Evolutionary conservation across 2,888 invertebrate species (phyloP), one percentile per base, ranked within the genome.

Genomic region (Labia minor): DNA sequence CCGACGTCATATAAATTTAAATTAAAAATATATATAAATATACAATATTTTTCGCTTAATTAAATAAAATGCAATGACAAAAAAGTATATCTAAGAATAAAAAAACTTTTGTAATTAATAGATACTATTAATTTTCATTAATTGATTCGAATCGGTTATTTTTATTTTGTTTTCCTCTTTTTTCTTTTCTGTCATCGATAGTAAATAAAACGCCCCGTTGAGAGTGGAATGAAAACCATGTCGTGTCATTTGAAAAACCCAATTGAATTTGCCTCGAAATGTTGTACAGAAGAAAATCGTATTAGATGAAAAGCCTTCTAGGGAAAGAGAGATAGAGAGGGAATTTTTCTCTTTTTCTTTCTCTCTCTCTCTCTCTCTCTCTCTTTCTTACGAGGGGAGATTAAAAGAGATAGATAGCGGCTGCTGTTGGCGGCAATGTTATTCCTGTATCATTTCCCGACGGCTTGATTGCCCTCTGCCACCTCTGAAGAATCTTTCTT

Each of bases 211-310:
- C 33, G 11, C 11, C 33, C n/a, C n/a, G n/a, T n/a, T n/a, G n/a
- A n/a, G 11, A 33, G 11, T 16, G 49, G 14, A 49, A 49, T 14
- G 49, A 49, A 26, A 49, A 16, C 49, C 49, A 49, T 49, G 49
- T 16, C 49, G 33, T 33, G 49, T 49, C 49, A 49, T 49, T 49
- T 49, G 14, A 11, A 49, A 49, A 49, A n/a, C 49, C 16, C 49
- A 49, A 49, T 49, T 49, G 49, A 49, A 49, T 49, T 49, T 49
- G 49, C 49, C 49, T n/a, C 49, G n/a, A 49, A 49, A 49, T 49
- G 49, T 49, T 14, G 49, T 49, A 49, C 8, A 49, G 49, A 49
- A 49, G 49, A 49, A 49, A 49, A 49, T 49, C 49, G 49, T 49
- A 49, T 49, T 49, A 49, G 49, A 49, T 49, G 49, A 49, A 49